A percentile compares a stretch with the other conserved stretches of the same genome.
Evolutionary conservation across 1,140 invertebrate genomes (phyloP).

Genomic region (Andrena cerasifolii): DNA sequence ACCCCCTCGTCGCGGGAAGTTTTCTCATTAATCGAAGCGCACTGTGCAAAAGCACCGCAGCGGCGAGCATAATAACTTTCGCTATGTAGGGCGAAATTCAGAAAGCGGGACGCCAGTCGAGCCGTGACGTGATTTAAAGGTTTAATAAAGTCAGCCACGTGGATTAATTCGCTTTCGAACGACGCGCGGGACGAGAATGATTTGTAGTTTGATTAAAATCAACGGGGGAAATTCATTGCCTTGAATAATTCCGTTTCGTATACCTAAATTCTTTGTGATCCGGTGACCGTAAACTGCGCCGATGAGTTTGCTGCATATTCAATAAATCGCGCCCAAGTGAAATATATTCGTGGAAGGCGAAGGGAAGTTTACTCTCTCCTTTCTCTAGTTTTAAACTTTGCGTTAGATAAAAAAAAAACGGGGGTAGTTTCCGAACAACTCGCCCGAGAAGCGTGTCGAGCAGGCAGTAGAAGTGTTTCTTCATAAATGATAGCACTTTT

Average conservation of each 20-base stretch:
- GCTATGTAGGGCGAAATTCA: constrained; percentile 38
- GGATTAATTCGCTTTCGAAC: constrained; percentile 39
- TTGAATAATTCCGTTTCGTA: background rate
- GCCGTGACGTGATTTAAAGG: constrained; percentile 45
- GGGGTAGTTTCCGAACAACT: background rate
- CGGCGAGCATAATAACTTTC: constrained; percentile 32
- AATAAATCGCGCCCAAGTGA: background rate
- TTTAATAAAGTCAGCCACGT: constrained; percentile 44
- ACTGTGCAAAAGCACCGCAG: constrained; percentile 7
- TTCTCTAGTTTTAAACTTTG: background rate
- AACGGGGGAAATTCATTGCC: constrained; percentile 10
- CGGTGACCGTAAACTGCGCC: background rate
- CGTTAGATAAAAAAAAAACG: background rate
- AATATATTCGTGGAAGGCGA: background rate
- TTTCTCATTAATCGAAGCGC: constrained; percentile 46
- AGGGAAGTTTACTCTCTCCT: no score
- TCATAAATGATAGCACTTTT: constrained; percentile 3
- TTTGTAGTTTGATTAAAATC: constrained; percentile 23
- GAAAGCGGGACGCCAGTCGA: constrained; percentile 3
- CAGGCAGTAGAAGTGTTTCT: background rate
- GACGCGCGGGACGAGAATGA: constrained; percentile 18
- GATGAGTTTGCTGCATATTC: background rate
- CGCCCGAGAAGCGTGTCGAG: background rate
- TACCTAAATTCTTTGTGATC: background rate
- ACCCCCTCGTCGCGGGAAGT: constrained; percentile 26